A percentile compares a stretch with the other conserved stretches of the same genome.
Evolutionary conservation across 2,797 vertebrate species (phyloP).

Genomic region (Schizopygopsis pylzovi): DNA sequence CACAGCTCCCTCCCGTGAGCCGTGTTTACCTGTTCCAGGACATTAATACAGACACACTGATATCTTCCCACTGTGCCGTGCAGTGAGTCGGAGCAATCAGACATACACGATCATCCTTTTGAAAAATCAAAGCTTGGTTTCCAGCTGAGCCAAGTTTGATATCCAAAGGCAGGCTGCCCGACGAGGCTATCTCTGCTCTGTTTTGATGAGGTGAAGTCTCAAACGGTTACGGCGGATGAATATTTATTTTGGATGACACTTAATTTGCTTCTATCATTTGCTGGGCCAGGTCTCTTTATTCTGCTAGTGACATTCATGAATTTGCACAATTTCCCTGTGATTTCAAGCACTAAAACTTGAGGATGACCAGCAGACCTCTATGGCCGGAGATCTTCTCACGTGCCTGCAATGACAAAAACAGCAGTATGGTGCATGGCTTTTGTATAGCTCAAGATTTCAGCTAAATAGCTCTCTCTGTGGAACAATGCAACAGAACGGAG

Average conservation of each 20-base stretch:
- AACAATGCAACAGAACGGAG: conserved; percentile 31
- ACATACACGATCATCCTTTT: conserved; percentile 42
- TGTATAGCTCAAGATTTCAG: not conserved
- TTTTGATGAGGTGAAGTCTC: conserved; percentile 45
- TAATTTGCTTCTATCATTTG: conserved; percentile 11
- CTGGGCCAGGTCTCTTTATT: not conserved
- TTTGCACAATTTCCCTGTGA: not conserved
- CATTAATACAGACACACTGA: conserved; percentile 23
- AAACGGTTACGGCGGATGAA: conserved; percentile 24
- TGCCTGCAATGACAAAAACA: conserved; percentile 1
- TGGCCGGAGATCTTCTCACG: not conserved
- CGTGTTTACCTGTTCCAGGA: conserved; percentile 38
- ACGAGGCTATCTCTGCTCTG: conserved; percentile 31
- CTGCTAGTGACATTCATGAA: not conserved
- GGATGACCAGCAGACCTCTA: not conserved
- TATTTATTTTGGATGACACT: conserved; percentile 39
- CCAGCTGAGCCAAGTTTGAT: conserved; percentile 39
- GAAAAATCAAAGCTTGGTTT: conserved; percentile 51
- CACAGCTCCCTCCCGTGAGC: conserved; percentile 10
- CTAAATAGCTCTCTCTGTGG: conserved; percentile 42
- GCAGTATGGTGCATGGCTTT: not conserved
- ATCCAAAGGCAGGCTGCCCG: conserved; percentile 37
- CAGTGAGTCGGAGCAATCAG: conserved; percentile 48
- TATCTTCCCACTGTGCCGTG: conserved; percentile 26
- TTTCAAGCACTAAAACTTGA: not conserved